Conservation (phyloP, 1,140 invertebrate genomes). For the Glossosoma conforme region DNA sequence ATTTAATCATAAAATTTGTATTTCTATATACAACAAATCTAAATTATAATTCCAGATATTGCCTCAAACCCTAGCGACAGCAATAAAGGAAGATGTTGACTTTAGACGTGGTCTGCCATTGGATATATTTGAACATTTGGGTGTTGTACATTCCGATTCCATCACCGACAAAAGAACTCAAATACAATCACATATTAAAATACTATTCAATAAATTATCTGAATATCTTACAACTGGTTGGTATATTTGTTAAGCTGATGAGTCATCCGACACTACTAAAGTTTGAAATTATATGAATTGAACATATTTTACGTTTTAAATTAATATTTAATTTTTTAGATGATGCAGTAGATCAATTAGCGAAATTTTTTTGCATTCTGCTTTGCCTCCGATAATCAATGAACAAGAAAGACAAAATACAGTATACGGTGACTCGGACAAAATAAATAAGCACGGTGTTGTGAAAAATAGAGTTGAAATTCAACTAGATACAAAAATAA, state of each 20-base stretch:
- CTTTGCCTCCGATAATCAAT: constrained; percentile 75
- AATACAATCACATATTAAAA: constrained; percentile 57
- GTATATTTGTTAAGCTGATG: background rate
- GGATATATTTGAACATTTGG: constrained; percentile 70
- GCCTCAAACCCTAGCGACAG: constrained; percentile 68
- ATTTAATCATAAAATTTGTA: constrained; percentile 1
- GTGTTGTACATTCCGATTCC: constrained; percentile 57
- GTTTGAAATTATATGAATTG: too few species aligned
- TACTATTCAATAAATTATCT: constrained; percentile 59
- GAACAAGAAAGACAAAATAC: constrained; percentile 62
- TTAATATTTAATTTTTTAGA: constrained; percentile 52
- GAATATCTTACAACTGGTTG: constrained; percentile 58
- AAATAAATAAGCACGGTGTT: constrained; percentile 58
- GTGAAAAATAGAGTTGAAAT: constrained; percentile 62
- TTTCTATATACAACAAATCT: background rate
- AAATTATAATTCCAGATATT: constrained; percentile 49
- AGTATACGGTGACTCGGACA: constrained; percentile 62
- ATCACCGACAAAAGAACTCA: constrained; percentile 46
- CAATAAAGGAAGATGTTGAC: constrained; percentile 64
- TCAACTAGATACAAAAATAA: constrained; percentile 61
- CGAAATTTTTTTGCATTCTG: constrained; percentile 79
- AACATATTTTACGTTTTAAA: too few species aligned
- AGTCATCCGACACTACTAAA: too few species aligned
- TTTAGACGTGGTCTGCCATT: constrained; percentile 78
- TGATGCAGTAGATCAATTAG: constrained; percentile 78